Evolutionary conservation across 2,113 vertebrate species (phyloP).

Genomic region (Daphoenositta chrysoptera): DNA sequence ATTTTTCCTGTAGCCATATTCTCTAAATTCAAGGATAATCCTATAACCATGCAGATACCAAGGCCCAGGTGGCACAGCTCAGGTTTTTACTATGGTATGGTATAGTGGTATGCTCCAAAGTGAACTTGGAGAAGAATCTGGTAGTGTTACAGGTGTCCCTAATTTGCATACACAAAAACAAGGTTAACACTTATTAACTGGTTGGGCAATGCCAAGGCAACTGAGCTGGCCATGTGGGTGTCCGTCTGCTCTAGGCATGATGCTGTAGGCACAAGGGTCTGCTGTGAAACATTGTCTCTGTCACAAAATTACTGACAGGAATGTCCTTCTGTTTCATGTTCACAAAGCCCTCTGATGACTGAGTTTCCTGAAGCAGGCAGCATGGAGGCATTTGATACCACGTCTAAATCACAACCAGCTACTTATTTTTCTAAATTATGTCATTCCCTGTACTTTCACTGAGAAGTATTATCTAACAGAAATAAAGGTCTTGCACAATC

Average conservation of each 20-base stretch:
- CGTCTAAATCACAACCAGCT: background rate
- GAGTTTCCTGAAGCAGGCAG: background rate
- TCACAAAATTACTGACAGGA: background rate
- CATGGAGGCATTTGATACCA: background rate
- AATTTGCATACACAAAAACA: background rate
- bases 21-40: background rate
- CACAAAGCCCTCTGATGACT: background rate
- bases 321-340: background rate
- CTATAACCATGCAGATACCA: background rate
- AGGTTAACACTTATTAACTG: background rate
- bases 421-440: background rate
- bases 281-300: background rate
- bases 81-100: background rate
- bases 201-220: background rate
- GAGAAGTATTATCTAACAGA: background rate
- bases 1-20: background rate
- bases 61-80: background rate
- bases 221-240: background rate
- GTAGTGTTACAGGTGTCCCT: background rate
- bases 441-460: background rate
- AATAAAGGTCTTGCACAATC: background rate
- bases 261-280: accelerated
- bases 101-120: no score
- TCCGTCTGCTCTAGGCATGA: background rate
- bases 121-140: background rate